These are phyloP conservation scores for Palythoa grandis DNA, from an alignment of 92 coral and sea anemone genomes.

Conservation along the genomic window DNA sequence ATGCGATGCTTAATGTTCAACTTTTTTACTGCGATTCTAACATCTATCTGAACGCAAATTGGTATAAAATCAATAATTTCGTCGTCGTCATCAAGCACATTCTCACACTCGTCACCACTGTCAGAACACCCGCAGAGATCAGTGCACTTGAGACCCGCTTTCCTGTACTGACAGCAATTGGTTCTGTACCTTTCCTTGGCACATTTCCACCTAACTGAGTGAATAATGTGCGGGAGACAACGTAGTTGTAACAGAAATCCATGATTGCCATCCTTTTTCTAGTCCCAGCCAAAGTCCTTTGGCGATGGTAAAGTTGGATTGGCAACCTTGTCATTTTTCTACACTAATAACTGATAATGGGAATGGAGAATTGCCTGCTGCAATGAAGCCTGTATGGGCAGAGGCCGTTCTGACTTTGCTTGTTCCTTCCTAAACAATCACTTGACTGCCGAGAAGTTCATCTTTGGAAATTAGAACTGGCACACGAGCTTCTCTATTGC, in stretches of 20 bases:
- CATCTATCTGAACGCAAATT: no score
- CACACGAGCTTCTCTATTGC: neutral
- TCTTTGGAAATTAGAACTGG: neutral
- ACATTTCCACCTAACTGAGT: no score
- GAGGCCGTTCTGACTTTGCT: neutral
- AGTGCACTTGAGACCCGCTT: constrained; percentile 56
- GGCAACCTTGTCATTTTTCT: neutral
- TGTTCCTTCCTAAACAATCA: neutral
- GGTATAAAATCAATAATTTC: no score
- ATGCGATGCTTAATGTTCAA: no score
- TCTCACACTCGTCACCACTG: constrained; percentile 55
- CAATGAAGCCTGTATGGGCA: neutral
- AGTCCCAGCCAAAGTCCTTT: neutral
- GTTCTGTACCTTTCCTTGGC: neutral
- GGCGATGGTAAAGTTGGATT: neutral
- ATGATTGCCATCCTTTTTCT: constrained; percentile 18
- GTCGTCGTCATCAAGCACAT: neutral
- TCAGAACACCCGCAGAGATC: constrained; percentile 68
- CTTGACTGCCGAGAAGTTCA: neutral
- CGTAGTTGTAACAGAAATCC: constrained; percentile 40
- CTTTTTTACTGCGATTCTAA: no score
- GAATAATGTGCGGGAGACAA: no score
- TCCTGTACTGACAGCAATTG: constrained; percentile 58
- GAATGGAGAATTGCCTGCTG: neutral
- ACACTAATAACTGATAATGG: neutral